Evolutionary conservation across 2,888 invertebrate species (phyloP).

Genomic region (Scaptomyza polygonia): DNA sequence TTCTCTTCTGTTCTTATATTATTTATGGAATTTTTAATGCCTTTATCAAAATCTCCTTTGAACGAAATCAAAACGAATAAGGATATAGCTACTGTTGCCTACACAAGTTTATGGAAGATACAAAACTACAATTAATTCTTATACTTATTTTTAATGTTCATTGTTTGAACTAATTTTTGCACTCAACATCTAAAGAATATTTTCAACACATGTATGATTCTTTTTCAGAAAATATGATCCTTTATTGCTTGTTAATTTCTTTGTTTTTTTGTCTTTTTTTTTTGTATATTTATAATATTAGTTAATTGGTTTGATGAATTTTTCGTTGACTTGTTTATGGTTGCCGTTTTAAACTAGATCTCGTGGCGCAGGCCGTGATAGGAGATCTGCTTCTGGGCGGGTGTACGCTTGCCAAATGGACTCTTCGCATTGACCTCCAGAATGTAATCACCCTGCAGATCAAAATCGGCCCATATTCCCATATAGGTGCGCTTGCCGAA

Average conservation of each 20-base stretch:
- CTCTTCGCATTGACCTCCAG: constrained; percentile 79
- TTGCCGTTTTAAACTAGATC: constrained; percentile 15
- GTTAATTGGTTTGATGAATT: neutral
- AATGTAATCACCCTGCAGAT: constrained; percentile 81
- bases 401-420: constrained; percentile 79
- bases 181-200: neutral
- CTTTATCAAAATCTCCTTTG: too few species aligned
- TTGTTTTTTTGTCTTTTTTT: constrained; percentile 17
- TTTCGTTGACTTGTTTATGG: neutral
- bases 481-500: constrained; percentile 79
- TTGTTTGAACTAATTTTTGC: neutral
- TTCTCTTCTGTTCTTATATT: too few species aligned
- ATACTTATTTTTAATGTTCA: too few species aligned
- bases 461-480: constrained; percentile 75
- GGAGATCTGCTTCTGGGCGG: constrained; percentile 72
- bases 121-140: too few species aligned
- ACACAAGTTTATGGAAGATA: too few species aligned
- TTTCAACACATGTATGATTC: neutral
- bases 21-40: too few species aligned
- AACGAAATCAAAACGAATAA: too few species aligned
- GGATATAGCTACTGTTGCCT: too few species aligned
- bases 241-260: constrained; percentile 25
- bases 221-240: constrained; percentile 31
- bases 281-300: neutral
- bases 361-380: constrained; percentile 65